phyloP scores from a whole-genome alignment of 1,140 invertebrate genomes.

The Lordiphosa clarofinis region DNA sequence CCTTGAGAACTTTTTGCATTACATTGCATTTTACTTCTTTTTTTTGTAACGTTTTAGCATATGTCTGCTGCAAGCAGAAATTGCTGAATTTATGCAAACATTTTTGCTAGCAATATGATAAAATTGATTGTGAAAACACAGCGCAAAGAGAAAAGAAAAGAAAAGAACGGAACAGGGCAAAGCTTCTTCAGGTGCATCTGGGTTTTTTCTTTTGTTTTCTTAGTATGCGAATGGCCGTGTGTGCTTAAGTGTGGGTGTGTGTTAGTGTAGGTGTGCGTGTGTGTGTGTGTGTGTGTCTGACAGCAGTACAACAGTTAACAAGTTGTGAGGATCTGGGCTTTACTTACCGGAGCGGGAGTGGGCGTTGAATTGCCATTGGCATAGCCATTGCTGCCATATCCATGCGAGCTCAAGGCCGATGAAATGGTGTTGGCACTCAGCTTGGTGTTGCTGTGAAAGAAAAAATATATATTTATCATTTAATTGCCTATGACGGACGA shows the following conservation, averaged over 20 bases:
- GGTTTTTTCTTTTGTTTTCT: slow-evolving; percentile 2
- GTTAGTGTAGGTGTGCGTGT: slow-evolving; percentile 5
- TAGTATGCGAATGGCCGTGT: slow-evolving; percentile 12
- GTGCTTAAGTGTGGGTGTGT: slow-evolving; percentile 7
- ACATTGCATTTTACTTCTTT: slow-evolving; percentile 49
- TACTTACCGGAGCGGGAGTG: slow-evolving; percentile 67
- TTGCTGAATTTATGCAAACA: slow-evolving; percentile 65
- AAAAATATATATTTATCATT: slow-evolving; percentile 7
- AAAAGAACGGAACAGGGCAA: slow-evolving; percentile 10
- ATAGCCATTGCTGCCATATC: slow-evolving; percentile 62
- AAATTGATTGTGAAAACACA: slow-evolving; percentile 57
- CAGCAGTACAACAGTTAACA: slow-evolving; percentile 10
- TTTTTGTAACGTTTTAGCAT: slow-evolving; percentile 50
- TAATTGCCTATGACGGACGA: slow-evolving; percentile 38
- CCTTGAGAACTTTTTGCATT: slow-evolving; percentile 53
- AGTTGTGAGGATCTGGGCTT: slow-evolving; percentile 1
- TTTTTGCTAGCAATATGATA: slow-evolving; percentile 65
- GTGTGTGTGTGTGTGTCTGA: slow-evolving; percentile 26
- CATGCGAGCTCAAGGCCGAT: slow-evolving; percentile 72
- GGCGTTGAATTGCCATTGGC: slow-evolving; percentile 68
- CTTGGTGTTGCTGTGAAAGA: slow-evolving; percentile 67
- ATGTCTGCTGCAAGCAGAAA: slow-evolving; percentile 43
- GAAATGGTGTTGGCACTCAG: slow-evolving; percentile 76
- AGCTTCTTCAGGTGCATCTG: slow-evolving; percentile 1
- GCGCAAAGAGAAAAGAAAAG: neutral